These are phyloP conservation scores for Peromyscus aztecus DNA, from an alignment of 2,797 vertebrate genomes.

Conservation along the genomic window DNA sequence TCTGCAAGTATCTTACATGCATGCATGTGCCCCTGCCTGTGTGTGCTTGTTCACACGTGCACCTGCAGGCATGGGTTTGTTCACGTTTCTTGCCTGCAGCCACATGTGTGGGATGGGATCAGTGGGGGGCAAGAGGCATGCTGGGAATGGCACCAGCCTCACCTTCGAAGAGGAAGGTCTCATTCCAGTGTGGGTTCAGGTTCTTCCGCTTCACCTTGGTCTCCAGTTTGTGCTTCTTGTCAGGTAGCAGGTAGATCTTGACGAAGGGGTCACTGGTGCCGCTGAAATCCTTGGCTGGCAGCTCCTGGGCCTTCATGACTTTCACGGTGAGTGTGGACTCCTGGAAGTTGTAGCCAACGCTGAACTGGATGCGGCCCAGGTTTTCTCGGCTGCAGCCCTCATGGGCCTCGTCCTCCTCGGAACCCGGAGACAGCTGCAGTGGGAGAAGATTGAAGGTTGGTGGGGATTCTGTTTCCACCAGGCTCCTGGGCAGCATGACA, in stretches of 20 bases:
- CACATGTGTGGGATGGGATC: neutral
- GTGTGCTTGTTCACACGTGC: no score
- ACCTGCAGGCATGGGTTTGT: neutral
- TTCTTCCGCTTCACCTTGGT: conserved; percentile 99
- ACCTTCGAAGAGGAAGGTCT: conserved; percentile 99
- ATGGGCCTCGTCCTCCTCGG: conserved; percentile 95
- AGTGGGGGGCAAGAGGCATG: no score
- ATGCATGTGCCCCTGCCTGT: neutral
- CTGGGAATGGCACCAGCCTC: neutral
- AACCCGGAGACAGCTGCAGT: conserved; percentile 95
- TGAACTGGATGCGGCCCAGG: conserved; percentile 95
- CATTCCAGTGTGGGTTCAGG: conserved; percentile 99
- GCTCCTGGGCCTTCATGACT: conserved; percentile 97
- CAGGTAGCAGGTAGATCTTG: conserved; percentile 98
- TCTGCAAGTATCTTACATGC: neutral
- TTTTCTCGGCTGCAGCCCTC: conserved; percentile 96
- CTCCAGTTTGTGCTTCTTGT: conserved; percentile 99
- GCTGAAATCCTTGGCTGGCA: conserved; percentile 98
- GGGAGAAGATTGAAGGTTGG: neutral
- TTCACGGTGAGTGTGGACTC: conserved; percentile 99
- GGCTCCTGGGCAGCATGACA: neutral
- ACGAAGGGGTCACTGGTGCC: conserved; percentile 99
- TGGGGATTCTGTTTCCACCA: neutral
- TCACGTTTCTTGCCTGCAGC: neutral
- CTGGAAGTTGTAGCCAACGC: conserved; percentile 99